Evolutionary conservation across 1,140 invertebrate genomes (phyloP).

Genomic region (Hormaphis cornu): DNA sequence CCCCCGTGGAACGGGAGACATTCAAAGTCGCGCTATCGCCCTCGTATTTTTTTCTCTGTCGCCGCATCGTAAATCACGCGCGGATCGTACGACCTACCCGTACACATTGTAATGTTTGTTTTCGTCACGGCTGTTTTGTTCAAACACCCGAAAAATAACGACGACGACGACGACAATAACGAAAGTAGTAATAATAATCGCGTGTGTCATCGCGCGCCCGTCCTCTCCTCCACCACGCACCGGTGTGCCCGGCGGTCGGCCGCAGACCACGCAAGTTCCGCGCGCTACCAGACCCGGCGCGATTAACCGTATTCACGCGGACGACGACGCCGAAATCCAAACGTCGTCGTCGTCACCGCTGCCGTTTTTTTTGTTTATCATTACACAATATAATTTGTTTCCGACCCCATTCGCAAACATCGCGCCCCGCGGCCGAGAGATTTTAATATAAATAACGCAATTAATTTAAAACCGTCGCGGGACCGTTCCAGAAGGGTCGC

Average conservation of each 20-base stretch:
- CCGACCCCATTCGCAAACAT: neutral
- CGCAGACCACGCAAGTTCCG: neutral
- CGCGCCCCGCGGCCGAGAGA: neutral
- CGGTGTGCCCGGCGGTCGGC: neutral
- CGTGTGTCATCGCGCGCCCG: conserved; percentile 1
- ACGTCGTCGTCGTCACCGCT: too few species aligned
- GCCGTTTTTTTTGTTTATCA: too few species aligned
- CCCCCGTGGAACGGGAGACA: too few species aligned
- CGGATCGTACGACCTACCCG: neutral
- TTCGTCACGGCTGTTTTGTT: conserved; percentile 8
- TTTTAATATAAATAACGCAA: conserved; percentile 15
- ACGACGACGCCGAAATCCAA: too few species aligned
- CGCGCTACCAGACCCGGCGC: neutral
- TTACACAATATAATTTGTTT: neutral
- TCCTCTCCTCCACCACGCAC: neutral
- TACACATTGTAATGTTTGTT: neutral
- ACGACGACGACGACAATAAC: too few species aligned
- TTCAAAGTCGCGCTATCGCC: too few species aligned
- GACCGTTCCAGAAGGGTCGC: neutral
- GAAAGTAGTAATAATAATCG: too few species aligned
- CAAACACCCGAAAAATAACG: neutral
- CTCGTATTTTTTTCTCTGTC: too few species aligned
- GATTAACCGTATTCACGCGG: too few species aligned
- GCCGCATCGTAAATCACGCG: neutral
- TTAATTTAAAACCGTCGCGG: conserved; percentile 11